Percentiles rank a stretch among this genome's conserved stretches.
phyloP scores from a whole-genome alignment of 2,113 vertebrate species.

The Gallinago paraguaiae region DNA sequence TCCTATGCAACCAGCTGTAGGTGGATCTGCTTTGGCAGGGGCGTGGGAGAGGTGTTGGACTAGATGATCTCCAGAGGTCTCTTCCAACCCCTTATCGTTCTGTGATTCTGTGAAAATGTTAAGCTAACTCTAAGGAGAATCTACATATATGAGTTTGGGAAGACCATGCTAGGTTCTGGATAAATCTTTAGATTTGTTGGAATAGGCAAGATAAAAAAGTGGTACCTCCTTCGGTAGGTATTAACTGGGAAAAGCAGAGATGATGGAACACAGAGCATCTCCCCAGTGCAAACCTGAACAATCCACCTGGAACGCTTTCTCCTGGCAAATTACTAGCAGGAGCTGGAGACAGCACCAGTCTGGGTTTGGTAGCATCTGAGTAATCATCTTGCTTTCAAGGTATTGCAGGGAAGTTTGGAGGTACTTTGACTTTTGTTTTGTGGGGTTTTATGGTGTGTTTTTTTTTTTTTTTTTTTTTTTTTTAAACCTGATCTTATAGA shows the following conservation, averaged over 20 bases:
- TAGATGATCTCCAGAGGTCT: no score
- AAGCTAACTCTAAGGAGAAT: not conserved
- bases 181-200: not conserved
- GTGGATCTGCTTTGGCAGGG: no score
- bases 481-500: not conserved
- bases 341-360: not conserved
- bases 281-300: not conserved
- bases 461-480: not conserved
- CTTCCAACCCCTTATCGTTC: no score
- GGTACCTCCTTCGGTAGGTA: not conserved
- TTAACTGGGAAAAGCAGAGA: not conserved
- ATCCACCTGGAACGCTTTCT: not conserved
- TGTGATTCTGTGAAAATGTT: not conserved
- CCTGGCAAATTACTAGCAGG: not conserved
- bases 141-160: not conserved
- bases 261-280: not conserved
- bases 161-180: not conserved
- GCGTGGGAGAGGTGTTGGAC: no score
- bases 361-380: not conserved
- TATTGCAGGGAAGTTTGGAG: not conserved
- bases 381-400: not conserved
- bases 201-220: not conserved
- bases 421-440: not conserved
- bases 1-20: no score
- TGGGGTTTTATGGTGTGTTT: not conserved